Conservation (phyloP, 2,888 invertebrate species). For the Acanthosepion pharaonis region DNA sequence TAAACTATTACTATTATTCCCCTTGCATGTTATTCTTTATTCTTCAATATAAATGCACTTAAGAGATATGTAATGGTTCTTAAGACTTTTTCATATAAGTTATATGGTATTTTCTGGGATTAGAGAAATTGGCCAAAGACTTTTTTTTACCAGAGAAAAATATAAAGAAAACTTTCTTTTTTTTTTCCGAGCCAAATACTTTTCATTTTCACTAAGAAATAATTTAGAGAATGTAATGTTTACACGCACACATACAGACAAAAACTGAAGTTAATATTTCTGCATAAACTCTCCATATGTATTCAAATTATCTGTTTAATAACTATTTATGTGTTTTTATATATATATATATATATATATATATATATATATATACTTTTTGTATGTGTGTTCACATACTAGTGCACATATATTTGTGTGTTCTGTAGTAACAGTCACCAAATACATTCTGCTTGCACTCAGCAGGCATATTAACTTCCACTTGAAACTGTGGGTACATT, state of each 20-base stretch:
- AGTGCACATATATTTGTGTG: neutral
- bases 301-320: slow-evolving; percentile 17
- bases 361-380: neutral
- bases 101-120: neutral
- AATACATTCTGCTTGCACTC: neutral
- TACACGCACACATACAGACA: slow-evolving; percentile 8
- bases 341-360: neutral
- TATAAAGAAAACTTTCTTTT: neutral
- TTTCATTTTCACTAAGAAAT: neutral
- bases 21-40: neutral
- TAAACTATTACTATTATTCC: too few species aligned
- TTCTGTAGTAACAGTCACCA: neutral
- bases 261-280: slow-evolving; percentile 22
- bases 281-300: neutral
- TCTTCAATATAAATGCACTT: neutral
- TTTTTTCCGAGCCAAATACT: neutral
- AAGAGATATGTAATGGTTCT: neutral
- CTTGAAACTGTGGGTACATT: neutral
- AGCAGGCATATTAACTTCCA: neutral
- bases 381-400: neutral
- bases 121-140: neutral
- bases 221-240: neutral
- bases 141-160: neutral
- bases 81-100: neutral
- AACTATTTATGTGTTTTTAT: neutral